Base-by-base conservation (phyloP, 1,140 invertebrate genomes). In the Brevipalpus yothersi region DNA sequence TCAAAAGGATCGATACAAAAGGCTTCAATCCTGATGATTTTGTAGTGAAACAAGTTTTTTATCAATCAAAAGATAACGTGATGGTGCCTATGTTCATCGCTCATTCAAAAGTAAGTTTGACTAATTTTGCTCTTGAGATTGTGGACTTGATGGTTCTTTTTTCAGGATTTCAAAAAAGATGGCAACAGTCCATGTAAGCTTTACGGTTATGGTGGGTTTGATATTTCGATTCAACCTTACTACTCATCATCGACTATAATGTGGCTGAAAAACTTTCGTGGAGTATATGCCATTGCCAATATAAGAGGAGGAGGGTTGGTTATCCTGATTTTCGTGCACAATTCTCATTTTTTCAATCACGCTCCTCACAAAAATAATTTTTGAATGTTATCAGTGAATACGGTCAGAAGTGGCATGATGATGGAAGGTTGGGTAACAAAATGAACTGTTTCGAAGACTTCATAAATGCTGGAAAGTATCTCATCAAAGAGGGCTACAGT, bases 371-470 rank as follows among this genome's bases (percentile, higher is more conserved):
- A 59, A 31, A 19, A 10, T 54, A 17, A n/a, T 64, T 62, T 58
- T 60, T 54, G 62, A 62, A 68, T 61, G 60, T 67, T 66, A 56
- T 69, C n/a, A 85, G 90, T 1, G 93, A 98, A 73, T 98, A 97
- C 72, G 94, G 94, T 47, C 86, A 94, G 71, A 81, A 80, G 59
- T 98, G 94, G 94, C 92, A 98, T 71, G 86, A 96, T 71, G 82
- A 73, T 15, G 94, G 93, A 12, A 79, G 85, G 23, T 76, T 91
- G 53, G 75, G 82, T 0, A 93, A 95, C 63, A 98, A 97, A 70
- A 93, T 97, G 74, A 98, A 97, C 74, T 83, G 83, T 45, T 97
- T 97, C 72, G 83, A 96, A 73, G 94, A 99, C 74, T 96, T 99
- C 72, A 84, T 88, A 68, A 74, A 78, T 61, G 91, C 91, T 17